These are phyloP conservation scores for Clinocottus analis DNA, from an alignment of 2,113 vertebrate species.

Conservation along the genomic window DNA sequence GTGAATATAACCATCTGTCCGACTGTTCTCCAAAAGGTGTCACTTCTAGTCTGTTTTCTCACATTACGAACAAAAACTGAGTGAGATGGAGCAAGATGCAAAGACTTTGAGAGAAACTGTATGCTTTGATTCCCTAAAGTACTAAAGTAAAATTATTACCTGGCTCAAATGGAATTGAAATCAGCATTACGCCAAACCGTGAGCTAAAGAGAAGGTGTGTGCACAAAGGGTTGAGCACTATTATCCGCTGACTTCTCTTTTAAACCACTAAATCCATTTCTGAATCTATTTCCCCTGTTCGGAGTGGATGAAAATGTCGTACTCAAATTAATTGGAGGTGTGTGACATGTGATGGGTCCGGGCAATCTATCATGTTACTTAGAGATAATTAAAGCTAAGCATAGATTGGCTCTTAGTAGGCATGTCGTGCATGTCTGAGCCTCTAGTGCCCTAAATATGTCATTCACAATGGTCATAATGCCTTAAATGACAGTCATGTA, in stretches of 20 bases:
- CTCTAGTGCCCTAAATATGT: slow-evolving; percentile 56
- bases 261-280: slow-evolving; percentile 38
- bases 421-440: slow-evolving; percentile 19
- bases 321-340: slow-evolving; percentile 39
- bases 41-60: not conserved
- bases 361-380: slow-evolving; percentile 50
- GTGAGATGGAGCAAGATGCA: slow-evolving; percentile 1
- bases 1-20: slow-evolving; percentile 39
- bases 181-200: slow-evolving; percentile 6
- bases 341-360: slow-evolving; percentile 39
- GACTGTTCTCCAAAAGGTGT: slow-evolving; percentile 18
- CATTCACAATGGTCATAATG: slow-evolving; percentile 56
- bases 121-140: slow-evolving; percentile 5
- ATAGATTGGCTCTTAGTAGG: slow-evolving; percentile 33
- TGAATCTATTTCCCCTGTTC: slow-evolving; percentile 21
- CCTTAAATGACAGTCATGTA: slow-evolving; percentile 53
- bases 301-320: slow-evolving; percentile 15
- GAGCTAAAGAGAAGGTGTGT: slow-evolving; percentile 14
- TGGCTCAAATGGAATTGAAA: slow-evolving; percentile 33
- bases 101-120: not conserved
- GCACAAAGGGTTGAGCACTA: slow-evolving; percentile 33
- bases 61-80: not conserved
- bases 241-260: slow-evolving; percentile 39
- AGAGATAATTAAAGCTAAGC: slow-evolving; percentile 63
- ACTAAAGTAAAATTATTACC: slow-evolving; percentile 8